Conservation (phyloP, 2,113 vertebrate genomes). For the Pterocles burchelli region DNA sequence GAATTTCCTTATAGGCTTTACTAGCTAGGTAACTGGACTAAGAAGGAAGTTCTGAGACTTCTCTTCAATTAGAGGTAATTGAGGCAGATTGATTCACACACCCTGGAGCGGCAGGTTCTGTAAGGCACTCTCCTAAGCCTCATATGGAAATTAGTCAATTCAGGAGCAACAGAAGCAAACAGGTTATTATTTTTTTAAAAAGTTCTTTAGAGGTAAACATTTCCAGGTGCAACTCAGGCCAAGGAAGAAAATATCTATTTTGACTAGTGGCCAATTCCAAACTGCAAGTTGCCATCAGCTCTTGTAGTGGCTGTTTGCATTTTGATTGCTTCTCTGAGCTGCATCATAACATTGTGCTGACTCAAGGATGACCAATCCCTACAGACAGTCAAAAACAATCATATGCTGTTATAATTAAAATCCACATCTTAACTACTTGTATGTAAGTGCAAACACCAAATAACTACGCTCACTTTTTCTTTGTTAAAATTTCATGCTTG, state of each 20-base stretch:
- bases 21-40: background rate
- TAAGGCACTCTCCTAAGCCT: background rate
- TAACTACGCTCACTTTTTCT: background rate
- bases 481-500: background rate
- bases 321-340: background rate
- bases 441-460: background rate
- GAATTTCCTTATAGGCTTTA: background rate
- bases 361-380: background rate
- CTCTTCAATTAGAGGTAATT: background rate
- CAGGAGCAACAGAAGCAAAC: background rate
- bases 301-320: background rate
- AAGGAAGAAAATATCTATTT: background rate
- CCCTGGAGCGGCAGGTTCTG: background rate
- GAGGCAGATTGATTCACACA: background rate
- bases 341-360: accelerated
- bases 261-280: background rate
- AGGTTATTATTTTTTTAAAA: background rate
- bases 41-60: background rate
- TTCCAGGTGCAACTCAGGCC: background rate
- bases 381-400: background rate
- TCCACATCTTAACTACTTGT: background rate
- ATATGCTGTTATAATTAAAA: background rate
- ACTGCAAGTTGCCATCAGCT: background rate
- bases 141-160: background rate
- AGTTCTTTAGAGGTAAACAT: background rate